These are phyloP conservation scores for Ophion costatus DNA, from an alignment of 2,888 invertebrate genomes.

Conservation along the genomic window DNA sequence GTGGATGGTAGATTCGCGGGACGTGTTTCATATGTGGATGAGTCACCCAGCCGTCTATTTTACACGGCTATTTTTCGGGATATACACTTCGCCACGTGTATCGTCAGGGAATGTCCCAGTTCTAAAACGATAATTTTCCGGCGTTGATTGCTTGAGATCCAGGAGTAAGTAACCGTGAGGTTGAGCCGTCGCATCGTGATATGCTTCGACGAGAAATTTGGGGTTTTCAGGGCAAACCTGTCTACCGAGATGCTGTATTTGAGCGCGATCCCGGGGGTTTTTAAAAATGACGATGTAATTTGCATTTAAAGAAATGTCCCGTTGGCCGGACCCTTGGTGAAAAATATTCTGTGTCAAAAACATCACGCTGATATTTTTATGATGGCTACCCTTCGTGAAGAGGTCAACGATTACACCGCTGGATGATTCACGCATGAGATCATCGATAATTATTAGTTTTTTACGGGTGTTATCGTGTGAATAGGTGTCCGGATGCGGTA, in stretches of 20 bases:
- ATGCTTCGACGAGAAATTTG: slow-evolving; percentile 61
- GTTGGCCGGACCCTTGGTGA: background rate
- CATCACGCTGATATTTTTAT: slow-evolving; percentile 33
- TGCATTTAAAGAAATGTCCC: slow-evolving; percentile 60
- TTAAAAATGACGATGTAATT: no score
- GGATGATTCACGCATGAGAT: slow-evolving; percentile 35
- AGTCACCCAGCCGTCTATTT: no score
- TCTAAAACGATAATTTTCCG: slow-evolving; percentile 24
- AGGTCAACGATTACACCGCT: background rate
- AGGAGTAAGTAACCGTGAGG: slow-evolving; percentile 54
- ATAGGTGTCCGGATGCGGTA: slow-evolving; percentile 1
- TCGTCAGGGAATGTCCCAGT: slow-evolving; percentile 37
- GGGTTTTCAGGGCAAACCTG: slow-evolving; percentile 63
- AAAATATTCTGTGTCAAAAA: background rate
- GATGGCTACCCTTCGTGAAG: slow-evolving; percentile 6
- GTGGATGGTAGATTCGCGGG: no score
- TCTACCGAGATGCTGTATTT: slow-evolving; percentile 54
- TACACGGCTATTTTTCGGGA: no score
- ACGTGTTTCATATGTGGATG: no score
- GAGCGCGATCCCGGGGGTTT: slow-evolving; percentile 63
- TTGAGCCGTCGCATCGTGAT: background rate
- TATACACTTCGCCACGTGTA: background rate
- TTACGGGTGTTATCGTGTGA: slow-evolving; percentile 26
- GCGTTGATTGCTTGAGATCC: slow-evolving; percentile 31
- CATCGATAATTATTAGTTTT: slow-evolving; percentile 43